Evolutionary conservation across 2,888 invertebrate species (phyloP).

Genomic region (Drosophila fulvimacula): DNA sequence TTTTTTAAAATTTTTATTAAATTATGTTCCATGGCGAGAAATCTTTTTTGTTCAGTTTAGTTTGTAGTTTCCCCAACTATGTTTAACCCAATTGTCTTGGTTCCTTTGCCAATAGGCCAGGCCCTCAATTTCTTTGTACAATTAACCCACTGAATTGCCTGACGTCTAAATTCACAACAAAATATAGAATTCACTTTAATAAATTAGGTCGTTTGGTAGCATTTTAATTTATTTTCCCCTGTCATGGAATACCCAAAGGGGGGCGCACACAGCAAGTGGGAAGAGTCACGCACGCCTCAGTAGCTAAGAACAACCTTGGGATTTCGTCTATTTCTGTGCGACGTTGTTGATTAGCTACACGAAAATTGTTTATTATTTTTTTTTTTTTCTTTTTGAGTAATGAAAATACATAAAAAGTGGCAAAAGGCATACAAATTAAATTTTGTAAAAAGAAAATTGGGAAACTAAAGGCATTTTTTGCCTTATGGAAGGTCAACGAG

Average conservation of each 20-base stretch:
- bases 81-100: constrained; percentile 5
- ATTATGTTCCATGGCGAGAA: background rate
- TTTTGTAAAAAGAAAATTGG: background rate
- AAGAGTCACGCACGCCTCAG: constrained; percentile 36
- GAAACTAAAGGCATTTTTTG: background rate
- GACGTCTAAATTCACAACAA: constrained; percentile 11
- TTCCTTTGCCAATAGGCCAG: background rate
- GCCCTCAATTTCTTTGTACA: constrained; percentile 19
- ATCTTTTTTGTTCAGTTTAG: background rate
- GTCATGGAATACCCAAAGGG: constrained; percentile 19
- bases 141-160: constrained; percentile 26
- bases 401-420: background rate
- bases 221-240: constrained; percentile 43
- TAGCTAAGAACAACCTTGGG: constrained; percentile 57
- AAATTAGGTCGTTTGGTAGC: constrained; percentile 47
- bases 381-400: background rate
- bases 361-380: constrained; percentile 48
- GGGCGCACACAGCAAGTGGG: background rate
- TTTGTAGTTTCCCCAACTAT: background rate
- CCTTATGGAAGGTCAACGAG: background rate
- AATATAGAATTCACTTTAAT: constrained; percentile 12
- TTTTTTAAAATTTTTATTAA: background rate
- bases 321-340: constrained; percentile 39
- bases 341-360: constrained; percentile 43
- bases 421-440: background rate